Conservation (phyloP, 2,797 vertebrate species). For the Clarias pachynema region DNA sequence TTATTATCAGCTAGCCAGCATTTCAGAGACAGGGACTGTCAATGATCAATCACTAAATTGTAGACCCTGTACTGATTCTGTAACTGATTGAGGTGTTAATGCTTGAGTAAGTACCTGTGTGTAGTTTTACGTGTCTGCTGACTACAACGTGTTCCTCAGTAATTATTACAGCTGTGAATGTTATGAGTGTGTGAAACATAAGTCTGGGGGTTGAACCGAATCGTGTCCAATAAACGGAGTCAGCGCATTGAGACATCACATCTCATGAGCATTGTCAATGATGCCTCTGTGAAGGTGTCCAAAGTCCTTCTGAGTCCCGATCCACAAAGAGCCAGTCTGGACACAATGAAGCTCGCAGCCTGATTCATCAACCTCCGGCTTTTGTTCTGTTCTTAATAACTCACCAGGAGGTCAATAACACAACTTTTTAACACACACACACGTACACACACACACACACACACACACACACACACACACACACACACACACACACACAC, state of each 20-base stretch:
- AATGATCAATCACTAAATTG: not conserved
- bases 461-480: slow-evolving; percentile 51
- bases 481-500: slow-evolving; percentile 54
- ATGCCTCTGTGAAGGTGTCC: slow-evolving; percentile 56
- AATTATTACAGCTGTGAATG: not conserved
- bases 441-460: slow-evolving; percentile 40
- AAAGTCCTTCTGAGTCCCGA: slow-evolving; percentile 33
- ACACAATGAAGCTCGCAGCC: slow-evolving; percentile 50
- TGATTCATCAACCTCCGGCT: slow-evolving; percentile 77
- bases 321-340: slow-evolving; percentile 47
- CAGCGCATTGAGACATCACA: slow-evolving; percentile 61
- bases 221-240: not conserved
- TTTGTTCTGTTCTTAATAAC: slow-evolving; percentile 77
- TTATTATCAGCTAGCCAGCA: not conserved
- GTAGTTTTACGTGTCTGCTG: not conserved
- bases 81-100: not conserved
- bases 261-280: slow-evolving; percentile 57
- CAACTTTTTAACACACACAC: slow-evolving; percentile 61
- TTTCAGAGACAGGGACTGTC: not conserved
- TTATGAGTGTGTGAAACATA: not conserved
- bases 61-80: not conserved
- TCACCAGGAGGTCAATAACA: slow-evolving; percentile 72
- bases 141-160: not conserved
- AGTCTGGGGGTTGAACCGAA: not conserved
- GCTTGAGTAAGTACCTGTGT: not conserved